Base-by-base conservation (phyloP, 2,797 vertebrate species). In the Cynodonichthys magdalenae region DNA sequence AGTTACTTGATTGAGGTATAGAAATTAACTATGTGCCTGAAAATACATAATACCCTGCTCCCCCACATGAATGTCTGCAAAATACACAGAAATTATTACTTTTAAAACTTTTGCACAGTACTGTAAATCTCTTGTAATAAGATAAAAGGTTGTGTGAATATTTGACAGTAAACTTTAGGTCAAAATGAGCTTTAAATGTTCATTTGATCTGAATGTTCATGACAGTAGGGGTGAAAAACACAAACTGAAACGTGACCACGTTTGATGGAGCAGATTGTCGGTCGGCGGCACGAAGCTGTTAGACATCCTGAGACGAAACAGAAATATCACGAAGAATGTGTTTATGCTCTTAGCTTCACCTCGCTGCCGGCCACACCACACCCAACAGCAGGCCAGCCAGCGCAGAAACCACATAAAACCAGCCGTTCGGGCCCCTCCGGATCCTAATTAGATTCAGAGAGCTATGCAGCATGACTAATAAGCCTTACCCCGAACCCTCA, bases 391-490 rank as follows among this genome's bases (percentile, higher is more conserved):
- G 69, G 63, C 81, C 81, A 81, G 83, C 86, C 85, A 88, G 86
- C 79, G 78, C 77, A 88, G 78, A 87, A 82, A 89, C 81, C 82
- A 84, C 79, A 85, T 79, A 82, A 87, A 90, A 89, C 87, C 84
- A 87, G 72, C 79, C 75, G 83, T 90, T 89, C 83, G 87, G 84
- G 89, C 86, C 87, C 86, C 82, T 89, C 80, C 14, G 82, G 79
- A 71, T 89, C 82, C 83, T 93, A 91, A 93, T 92, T 93, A 87
- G 87, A 91, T 92, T 90, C 89, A 91, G 88, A 83, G 86, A 89
- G 83, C 82, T 89, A 90, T 85, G 87, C 85, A 71, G 90, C 87
- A 87, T 91, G 90, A 91, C 91, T 78, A 52, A 79, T 80, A 57
- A 36, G 74, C 76, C 74, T 82, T 79, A 81, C 86, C 88, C 86